These are phyloP conservation scores for Crocidura indochinensis DNA, from an alignment of 2,797 vertebrate genomes.

Conservation along the genomic window DNA sequence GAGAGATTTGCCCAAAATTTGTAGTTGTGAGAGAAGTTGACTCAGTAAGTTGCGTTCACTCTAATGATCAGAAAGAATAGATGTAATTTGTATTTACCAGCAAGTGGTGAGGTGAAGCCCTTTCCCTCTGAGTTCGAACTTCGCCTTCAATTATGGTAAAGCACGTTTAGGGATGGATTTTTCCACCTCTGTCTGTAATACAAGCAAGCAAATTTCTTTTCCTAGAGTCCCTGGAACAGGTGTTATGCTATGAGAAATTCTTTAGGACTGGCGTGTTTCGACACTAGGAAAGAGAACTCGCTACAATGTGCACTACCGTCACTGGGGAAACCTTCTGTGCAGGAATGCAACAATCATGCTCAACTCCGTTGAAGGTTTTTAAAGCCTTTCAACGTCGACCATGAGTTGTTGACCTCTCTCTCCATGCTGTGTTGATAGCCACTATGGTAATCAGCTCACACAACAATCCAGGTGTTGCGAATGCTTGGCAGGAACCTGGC, in stretches of 20 bases:
- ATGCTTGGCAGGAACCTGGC: no score
- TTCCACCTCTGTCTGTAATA: conserved; percentile 4
- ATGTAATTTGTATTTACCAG: conserved; percentile 69
- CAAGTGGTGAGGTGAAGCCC: neutral
- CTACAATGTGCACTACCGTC: no score
- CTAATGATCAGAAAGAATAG: conserved; percentile 74
- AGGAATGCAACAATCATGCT: no score
- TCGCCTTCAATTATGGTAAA: conserved; percentile 11
- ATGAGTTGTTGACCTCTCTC: neutral
- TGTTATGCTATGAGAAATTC: neutral
- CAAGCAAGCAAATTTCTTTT: conserved; percentile 39
- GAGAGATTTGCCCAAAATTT: no score
- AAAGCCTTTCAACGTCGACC: no score
- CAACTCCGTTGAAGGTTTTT: no score
- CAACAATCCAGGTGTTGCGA: neutral
- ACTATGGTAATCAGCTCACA: neutral
- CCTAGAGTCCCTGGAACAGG: neutral
- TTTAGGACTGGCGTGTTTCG: neutral
- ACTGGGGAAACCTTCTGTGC: no score
- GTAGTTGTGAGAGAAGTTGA: conserved; percentile 42
- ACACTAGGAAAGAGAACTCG: neutral
- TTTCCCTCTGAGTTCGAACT: conserved; percentile 23
- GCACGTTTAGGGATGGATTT: neutral
- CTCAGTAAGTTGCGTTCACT: conserved; percentile 73
- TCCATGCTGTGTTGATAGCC: neutral